phyloP scores from a whole-genome alignment of 1,140 invertebrate species.

The Stratiolaelaps scimitus region DNA sequence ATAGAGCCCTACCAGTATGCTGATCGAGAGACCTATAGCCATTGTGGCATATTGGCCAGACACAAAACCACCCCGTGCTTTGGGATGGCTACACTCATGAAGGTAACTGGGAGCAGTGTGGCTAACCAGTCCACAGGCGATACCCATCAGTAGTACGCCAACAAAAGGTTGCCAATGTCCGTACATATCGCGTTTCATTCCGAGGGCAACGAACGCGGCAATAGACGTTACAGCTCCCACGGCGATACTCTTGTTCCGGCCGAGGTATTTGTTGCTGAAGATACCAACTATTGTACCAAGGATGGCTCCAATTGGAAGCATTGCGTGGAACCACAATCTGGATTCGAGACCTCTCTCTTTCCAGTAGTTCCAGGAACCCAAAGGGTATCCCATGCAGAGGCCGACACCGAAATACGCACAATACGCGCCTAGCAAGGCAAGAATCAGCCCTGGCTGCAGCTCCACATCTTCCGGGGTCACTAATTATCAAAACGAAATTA shows the following conservation, averaged over 20 bases:
- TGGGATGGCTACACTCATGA: neutral
- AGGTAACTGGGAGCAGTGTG: slow-evolving; percentile 3
- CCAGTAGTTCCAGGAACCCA: neutral
- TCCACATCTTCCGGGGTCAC: no score
- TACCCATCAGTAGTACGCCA: neutral
- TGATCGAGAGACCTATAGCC: neutral
- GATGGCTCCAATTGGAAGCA: slow-evolving; percentile 2
- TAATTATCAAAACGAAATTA: no score
- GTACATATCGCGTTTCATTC: neutral
- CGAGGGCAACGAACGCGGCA: neutral
- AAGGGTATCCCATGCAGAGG: slow-evolving; percentile 5
- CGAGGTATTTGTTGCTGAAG: neutral
- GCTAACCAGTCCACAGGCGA: neutral
- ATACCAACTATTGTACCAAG: neutral
- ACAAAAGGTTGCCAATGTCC: neutral
- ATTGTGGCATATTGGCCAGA: neutral
- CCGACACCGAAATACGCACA: neutral
- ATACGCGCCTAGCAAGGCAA: neutral
- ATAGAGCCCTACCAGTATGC: slow-evolving; percentile 1
- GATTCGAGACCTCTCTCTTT: no score
- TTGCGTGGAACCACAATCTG: neutral
- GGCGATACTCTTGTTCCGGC: neutral
- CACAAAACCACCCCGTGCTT: neutral
- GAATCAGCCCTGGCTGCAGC: neutral
- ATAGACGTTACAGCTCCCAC: neutral